phyloP scores from a whole-genome alignment of 1,140 invertebrate species.

The Drosophila lowei region DNA sequence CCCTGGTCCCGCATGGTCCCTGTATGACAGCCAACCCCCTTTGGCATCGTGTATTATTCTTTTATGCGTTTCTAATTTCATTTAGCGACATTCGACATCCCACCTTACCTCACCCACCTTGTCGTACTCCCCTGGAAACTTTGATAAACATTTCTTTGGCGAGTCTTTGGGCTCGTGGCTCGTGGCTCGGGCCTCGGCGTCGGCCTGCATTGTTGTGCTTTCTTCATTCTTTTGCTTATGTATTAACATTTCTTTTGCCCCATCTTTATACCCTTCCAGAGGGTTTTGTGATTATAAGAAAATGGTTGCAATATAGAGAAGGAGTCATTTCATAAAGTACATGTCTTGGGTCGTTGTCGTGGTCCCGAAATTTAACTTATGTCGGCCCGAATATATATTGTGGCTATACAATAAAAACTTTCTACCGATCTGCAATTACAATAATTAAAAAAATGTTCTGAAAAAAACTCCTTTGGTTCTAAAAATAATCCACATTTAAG shows the following conservation, averaged over 20 bases:
- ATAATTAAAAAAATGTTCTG: too few species aligned
- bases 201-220: constrained; percentile 65
- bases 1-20: constrained; percentile 12
- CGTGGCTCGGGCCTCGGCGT: not conserved
- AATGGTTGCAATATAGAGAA: too few species aligned
- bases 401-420: too few species aligned
- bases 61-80: constrained; percentile 82
- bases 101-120: constrained; percentile 10
- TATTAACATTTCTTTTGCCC: constrained; percentile 35
- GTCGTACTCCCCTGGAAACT: constrained; percentile 39
- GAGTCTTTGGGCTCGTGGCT: constrained; percentile 40
- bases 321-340: too few species aligned
- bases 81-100: constrained; percentile 77
- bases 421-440: too few species aligned
- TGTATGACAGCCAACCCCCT: constrained; percentile 37
- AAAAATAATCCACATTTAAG: too few species aligned
- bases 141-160: constrained; percentile 66
- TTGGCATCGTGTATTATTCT: constrained; percentile 69
- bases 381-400: too few species aligned
- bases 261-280: too few species aligned
- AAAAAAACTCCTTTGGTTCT: too few species aligned
- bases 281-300: too few species aligned
- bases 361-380: too few species aligned
- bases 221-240: constrained; percentile 35
- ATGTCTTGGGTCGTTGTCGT: too few species aligned